Base-by-base conservation (phyloP, 2,797 vertebrate species). In the Margarornis squamiger region DNA sequence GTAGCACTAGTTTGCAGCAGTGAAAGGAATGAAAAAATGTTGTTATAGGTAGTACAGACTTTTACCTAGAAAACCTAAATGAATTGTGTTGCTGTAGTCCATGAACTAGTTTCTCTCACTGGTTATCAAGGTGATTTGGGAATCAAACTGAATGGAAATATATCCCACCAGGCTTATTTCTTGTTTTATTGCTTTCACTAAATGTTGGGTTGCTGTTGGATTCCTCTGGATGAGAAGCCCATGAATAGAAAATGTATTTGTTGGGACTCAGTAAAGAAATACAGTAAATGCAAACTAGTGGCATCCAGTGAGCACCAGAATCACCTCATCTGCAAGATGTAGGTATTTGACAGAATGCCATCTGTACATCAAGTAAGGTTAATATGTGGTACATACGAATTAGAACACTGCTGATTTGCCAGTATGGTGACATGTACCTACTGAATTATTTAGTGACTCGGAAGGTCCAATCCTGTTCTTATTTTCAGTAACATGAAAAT, bases 41-140 rank as follows among this genome's bases (percentile, higher is more conserved):
- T 78, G 21, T 34, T 75, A 20, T 22, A 59, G 36, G 27, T 27
- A 70, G 51, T 45, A 29, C 34, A 36, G 43, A 55, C 39, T 88
- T 79, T 15, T 65, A 80, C 55, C 38, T 58, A n/a, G 48, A 63
- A 95, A 45, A 91, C 27, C 38, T 75, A 81, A 95, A 88, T 57
- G 19, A 94, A 91, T 89, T 90, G 49, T 15, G 38, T 92, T 95
- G 58, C 73, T 92, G 13, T 66, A 87, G 63, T 16, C n/a, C 66
- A 34, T 84, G 65, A 94, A 86, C 68, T 81, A 70, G 54, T 80
- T 79, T 93, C 21, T 93, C 90, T 90, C 87, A 71, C 39, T 6
- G 29, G 88, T 83, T 67, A 41, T 87, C 54, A 70, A 74, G 74
- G 55, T 84, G 55, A 83, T 94, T 86, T 96, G 75, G 48, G 51